Base-by-base conservation (phyloP, 2,113 vertebrate species). In the Phycodurus eques region DNA sequence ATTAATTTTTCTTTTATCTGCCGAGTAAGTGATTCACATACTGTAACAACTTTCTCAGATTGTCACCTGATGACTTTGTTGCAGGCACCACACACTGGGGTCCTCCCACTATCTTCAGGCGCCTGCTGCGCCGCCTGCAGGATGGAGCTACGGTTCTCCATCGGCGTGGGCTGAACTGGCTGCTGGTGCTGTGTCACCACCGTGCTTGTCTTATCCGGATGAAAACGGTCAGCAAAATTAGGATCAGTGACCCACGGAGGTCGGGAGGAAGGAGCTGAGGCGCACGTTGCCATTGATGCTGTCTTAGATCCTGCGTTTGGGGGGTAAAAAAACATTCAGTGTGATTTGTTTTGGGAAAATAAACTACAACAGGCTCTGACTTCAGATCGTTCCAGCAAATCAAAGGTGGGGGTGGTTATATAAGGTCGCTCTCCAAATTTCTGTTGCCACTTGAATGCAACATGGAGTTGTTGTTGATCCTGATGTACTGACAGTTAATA, bases 131-230 rank as follows among this genome's bases (percentile, higher is more conserved):
- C 98, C 0, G 98, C 98, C 92, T 98, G 98, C 76, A 99, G 82
- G 13, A 99, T 99, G 86, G 98, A 99, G 91, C 93, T 97, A 83
- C 97, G 96, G 93, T 92, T 98, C 92, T 99, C 92, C 92, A 95
- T 94, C 7, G 98, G 98, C 0, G 98, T 99, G 0, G 93, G 98
- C 0, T 94, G 94, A 78, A 92, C 95, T 0, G 93, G 96, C 90
- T 99, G 95, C 86, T 92, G 94, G 91, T 98, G 95, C 87, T 95
- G 95, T 77, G 96, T 99, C 93, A 99, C 83, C 20, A 98, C 94
- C 0, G 96, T 98, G 90, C 95, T 99, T 0, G 95, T 98, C 89
- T 96, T 98, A 85, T 99, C 96, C 0, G 98, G 98, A 20, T 91
- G 95, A 0, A 96, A 99, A 59, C 97, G 96, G 71, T 98, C 94